Evolutionary conservation across 2,113 vertebrate genomes (phyloP).

Genomic region (Neolamprologus toae): DNA sequence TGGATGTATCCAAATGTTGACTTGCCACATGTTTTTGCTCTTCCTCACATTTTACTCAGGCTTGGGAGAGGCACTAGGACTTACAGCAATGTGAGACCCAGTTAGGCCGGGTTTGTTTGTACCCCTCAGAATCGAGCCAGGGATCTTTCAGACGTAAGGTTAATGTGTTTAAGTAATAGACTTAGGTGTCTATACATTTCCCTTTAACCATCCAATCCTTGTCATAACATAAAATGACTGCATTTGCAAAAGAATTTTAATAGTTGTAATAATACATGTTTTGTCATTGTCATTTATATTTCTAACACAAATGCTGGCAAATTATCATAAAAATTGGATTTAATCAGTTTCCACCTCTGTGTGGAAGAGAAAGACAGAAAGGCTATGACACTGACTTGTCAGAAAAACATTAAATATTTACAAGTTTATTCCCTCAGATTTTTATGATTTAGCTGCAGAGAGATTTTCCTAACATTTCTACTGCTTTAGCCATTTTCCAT

Average conservation of each 20-base stretch:
- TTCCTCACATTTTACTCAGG: background rate
- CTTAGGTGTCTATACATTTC: background rate
- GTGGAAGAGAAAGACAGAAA: background rate
- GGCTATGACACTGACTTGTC: background rate
- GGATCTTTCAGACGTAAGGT: background rate
- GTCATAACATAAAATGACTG: background rate
- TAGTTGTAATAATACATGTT: background rate
- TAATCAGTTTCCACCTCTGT: background rate
- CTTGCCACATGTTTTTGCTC: background rate
- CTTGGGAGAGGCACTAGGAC: background rate
- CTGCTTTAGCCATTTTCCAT: background rate
- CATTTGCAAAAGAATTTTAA: background rate
- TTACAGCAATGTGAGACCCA: background rate
- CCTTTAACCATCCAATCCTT: background rate
- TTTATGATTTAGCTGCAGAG: background rate
- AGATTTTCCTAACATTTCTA: background rate
- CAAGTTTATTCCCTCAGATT: background rate
- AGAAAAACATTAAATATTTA: background rate
- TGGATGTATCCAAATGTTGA: background rate
- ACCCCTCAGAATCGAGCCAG: background rate
- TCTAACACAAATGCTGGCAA: background rate
- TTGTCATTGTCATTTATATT: background rate
- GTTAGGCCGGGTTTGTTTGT: background rate
- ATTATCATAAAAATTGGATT: background rate
- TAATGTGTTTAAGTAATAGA: background rate